These are phyloP conservation scores for Neocrepidodera transversa DNA, from an alignment of 2,888 invertebrate species.

Conservation along the genomic window DNA sequence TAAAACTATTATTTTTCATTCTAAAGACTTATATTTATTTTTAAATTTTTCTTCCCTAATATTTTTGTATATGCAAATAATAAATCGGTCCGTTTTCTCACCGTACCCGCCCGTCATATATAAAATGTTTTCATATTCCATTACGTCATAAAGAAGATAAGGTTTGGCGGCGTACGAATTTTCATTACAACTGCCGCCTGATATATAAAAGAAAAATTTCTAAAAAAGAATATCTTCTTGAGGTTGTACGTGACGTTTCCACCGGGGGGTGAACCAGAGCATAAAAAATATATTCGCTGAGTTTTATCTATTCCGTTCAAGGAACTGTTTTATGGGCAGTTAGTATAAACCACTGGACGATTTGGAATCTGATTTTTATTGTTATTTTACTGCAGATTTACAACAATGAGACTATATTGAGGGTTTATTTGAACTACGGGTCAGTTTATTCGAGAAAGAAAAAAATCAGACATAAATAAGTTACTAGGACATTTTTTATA, in stretches of 20 bases:
- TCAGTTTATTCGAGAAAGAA: no score
- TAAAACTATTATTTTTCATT: no score
- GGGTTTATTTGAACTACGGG: no score
- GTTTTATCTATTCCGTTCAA: slow-evolving; percentile 27
- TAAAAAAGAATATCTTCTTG: slow-evolving; percentile 7
- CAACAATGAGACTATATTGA: slow-evolving; percentile 8
- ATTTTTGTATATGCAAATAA: no score
- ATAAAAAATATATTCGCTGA: slow-evolving; percentile 26
- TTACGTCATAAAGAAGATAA: slow-evolving; percentile 37
- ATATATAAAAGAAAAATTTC: slow-evolving; percentile 28
- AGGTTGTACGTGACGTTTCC: slow-evolving; percentile 18
- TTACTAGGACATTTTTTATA: no score
- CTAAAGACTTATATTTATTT: no score
- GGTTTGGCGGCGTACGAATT: slow-evolving; percentile 33
- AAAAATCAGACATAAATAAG: no score
- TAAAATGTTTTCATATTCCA: slow-evolving; percentile 36
- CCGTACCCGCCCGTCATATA: slow-evolving; percentile 9
- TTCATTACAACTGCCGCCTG: slow-evolving; percentile 31
- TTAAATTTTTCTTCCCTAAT: no score
- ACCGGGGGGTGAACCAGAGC: slow-evolving; percentile 3
- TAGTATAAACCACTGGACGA: slow-evolving; percentile 25
- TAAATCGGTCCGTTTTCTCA: no score
- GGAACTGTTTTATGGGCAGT: slow-evolving; percentile 27
- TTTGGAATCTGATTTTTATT: slow-evolving; percentile 17
- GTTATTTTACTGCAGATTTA: slow-evolving; percentile 18